phyloP scores from a whole-genome alignment of 2,113 vertebrate species.

The Catharus minimus region DNA sequence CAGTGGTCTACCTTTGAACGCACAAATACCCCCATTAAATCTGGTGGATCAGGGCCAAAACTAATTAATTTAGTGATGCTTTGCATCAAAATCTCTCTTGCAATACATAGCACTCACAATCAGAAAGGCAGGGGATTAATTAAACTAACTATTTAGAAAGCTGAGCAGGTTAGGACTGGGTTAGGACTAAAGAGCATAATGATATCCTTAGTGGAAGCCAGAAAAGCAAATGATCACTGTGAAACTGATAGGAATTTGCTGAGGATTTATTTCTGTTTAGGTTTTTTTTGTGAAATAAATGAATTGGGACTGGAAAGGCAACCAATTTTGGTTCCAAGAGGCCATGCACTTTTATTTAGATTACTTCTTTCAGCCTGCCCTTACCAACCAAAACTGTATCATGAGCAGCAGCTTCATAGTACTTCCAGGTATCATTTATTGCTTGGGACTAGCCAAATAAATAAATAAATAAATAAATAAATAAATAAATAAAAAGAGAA shows the following conservation, averaged over 20 bases:
- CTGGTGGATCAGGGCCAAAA: slow-evolving; percentile 52
- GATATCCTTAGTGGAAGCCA: slow-evolving; percentile 38
- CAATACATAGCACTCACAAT: slow-evolving; percentile 24
- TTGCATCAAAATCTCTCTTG: slow-evolving; percentile 44
- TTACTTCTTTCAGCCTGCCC: neutral
- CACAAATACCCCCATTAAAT: slow-evolving; percentile 50
- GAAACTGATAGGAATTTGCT: slow-evolving; percentile 48
- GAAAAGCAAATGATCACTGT: slow-evolving; percentile 25
- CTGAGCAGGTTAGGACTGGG: slow-evolving; percentile 45
- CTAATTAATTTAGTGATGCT: slow-evolving; percentile 61
- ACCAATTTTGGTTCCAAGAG: neutral
- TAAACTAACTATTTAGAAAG: slow-evolving; percentile 56
- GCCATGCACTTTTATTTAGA: slow-evolving; percentile 24
- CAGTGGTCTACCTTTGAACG: slow-evolving; percentile 54
- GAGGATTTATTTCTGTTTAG: neutral
- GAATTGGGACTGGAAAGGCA: neutral
- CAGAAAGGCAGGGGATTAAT: slow-evolving; percentile 56
- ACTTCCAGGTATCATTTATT: neutral
- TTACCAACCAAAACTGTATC: neutral
- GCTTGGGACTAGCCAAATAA: neutral
- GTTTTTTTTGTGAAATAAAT: neutral
- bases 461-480: no score
- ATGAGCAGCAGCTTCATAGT: neutral
- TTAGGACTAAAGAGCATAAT: slow-evolving; percentile 43
- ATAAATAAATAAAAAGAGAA: no score